A percentile compares a stretch with the other conserved stretches of the same genome.
These are phyloP conservation scores for Coenobita brevimanus DNA, from an alignment of 1,140 invertebrate species.

Conservation along the genomic window DNA sequence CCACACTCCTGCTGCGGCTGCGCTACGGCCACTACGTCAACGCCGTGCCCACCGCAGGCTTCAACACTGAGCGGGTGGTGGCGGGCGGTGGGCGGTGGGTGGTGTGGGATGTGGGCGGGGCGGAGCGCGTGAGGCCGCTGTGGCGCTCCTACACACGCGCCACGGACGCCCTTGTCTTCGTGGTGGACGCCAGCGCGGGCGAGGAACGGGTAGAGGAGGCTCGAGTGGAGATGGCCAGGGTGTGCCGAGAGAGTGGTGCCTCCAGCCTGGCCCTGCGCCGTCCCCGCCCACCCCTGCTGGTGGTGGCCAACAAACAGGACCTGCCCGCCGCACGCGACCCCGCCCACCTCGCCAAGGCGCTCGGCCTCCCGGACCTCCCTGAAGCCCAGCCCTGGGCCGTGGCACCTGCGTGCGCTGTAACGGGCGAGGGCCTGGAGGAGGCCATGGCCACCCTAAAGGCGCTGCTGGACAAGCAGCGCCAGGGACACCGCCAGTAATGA, in stretches of 20 bases:
- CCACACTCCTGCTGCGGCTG: slow-evolving; percentile 95
- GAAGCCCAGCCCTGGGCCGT: slow-evolving; percentile 85
- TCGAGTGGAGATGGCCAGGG: slow-evolving; percentile 93
- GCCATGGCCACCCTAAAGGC: slow-evolving; percentile 85
- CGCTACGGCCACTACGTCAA: slow-evolving; percentile 98
- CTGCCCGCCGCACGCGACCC: slow-evolving; percentile 90
- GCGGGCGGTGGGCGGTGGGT: slow-evolving; percentile 87
- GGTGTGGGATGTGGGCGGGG: slow-evolving; percentile 94
- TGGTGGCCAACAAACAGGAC: slow-evolving; percentile 95
- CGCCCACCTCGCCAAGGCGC: slow-evolving; percentile 87
- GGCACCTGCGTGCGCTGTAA: slow-evolving; percentile 95
- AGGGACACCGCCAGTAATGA: too few species aligned
- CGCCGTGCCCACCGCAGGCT: slow-evolving; percentile 97
- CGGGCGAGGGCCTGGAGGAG: slow-evolving; percentile 95
- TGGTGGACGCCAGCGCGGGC: slow-evolving; percentile 92
- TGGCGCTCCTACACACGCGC: slow-evolving; percentile 94
- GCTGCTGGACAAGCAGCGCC: too few species aligned
- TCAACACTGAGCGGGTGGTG: slow-evolving; percentile 97
- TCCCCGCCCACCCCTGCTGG: slow-evolving; percentile 82
- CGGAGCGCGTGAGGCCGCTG: slow-evolving; percentile 92
- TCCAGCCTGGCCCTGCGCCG: slow-evolving; percentile 85
- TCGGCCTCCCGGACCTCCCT: slow-evolving; percentile 88
- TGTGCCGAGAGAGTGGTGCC: slow-evolving; percentile 82
- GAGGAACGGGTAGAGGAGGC: slow-evolving; percentile 94
- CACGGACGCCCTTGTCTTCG: slow-evolving; percentile 95